Evolutionary conservation across 2,888 invertebrate genomes (phyloP).

Genomic region (Pseudanteris insignis): DNA sequence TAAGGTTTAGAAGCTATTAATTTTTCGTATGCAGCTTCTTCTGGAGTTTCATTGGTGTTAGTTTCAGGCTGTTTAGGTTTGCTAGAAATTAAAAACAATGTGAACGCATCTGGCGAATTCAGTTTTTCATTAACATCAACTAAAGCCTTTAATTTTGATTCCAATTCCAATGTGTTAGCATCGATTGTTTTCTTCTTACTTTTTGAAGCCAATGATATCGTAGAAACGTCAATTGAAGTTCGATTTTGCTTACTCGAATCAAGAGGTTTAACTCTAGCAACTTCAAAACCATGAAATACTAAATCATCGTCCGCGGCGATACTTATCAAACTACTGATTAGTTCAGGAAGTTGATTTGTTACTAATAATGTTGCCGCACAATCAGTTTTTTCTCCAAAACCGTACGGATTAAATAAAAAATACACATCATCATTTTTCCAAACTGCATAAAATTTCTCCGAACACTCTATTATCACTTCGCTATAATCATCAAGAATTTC

Average conservation of each 20-base stretch:
- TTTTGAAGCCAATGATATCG: conserved; percentile 11
- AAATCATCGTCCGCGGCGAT: conserved; percentile 8
- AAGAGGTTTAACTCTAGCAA: neutral
- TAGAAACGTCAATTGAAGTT: conserved; percentile 9
- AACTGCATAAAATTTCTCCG: conserved; percentile 53
- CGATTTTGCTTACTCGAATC: neutral
- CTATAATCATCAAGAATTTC: conserved; percentile 53
- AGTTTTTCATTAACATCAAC: conserved; percentile 37
- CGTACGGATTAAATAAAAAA: conserved; percentile 61
- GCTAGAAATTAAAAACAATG: conserved; percentile 57
- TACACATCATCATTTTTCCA: conserved; percentile 53
- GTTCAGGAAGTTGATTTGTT: conserved; percentile 52
- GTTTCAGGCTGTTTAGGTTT: conserved; percentile 47
- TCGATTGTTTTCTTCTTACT: conserved; percentile 14
- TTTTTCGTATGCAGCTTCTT: conserved; percentile 52
- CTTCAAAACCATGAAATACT: conserved; percentile 3
- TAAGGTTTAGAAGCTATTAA: conserved; percentile 58
- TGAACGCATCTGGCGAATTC: conserved; percentile 56
- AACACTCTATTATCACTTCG: conserved; percentile 58
- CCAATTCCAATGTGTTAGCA: neutral
- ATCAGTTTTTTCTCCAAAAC: conserved; percentile 50
- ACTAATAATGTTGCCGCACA: conserved; percentile 53
- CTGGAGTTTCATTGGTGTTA: conserved; percentile 30
- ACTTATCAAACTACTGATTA: conserved; percentile 43
- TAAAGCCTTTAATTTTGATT: conserved; percentile 4